Evolutionary conservation across 2,888 invertebrate genomes (phyloP).

Genomic region (Eupithecia dodoneata): DNA sequence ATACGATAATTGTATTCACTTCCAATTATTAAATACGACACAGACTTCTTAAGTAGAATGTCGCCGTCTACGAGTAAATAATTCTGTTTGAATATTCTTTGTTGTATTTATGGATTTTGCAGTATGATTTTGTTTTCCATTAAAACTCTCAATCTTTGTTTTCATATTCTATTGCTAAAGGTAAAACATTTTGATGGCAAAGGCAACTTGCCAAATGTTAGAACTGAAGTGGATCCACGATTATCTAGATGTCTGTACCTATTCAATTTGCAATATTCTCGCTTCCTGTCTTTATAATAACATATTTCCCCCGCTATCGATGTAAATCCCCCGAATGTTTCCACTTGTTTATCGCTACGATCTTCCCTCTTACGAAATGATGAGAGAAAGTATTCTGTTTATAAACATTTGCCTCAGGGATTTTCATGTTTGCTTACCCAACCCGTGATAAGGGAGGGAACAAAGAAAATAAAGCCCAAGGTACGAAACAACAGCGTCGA

Average conservation of each 20-base stretch:
- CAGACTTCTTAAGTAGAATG: background rate
- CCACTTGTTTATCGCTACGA: background rate
- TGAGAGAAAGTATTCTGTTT: slow-evolving; percentile 9
- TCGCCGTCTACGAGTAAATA: background rate
- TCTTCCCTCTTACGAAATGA: slow-evolving; percentile 16
- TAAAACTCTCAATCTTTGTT: background rate
- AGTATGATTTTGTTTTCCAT: background rate
- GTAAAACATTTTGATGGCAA: background rate
- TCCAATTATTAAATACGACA: background rate
- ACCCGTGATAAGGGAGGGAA: slow-evolving; percentile 41
- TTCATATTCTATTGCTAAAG: background rate
- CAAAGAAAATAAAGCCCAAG: slow-evolving; percentile 51
- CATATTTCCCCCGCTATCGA: background rate
- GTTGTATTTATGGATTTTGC: background rate
- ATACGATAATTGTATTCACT: background rate
- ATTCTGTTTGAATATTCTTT: background rate
- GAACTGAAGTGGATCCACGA: background rate
- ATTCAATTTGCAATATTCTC: background rate
- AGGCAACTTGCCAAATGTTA: slow-evolving; percentile 6
- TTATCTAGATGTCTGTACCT: background rate
- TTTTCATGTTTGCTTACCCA: slow-evolving; percentile 4
- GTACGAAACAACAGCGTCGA: slow-evolving; percentile 54
- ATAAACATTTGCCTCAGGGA: slow-evolving; percentile 6
- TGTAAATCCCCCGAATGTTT: background rate
- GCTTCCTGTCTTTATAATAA: background rate